Evolutionary conservation across 2,888 invertebrate species (phyloP), one percentile per base, ranked within the genome.

Genomic region (Microplitis manilae): DNA sequence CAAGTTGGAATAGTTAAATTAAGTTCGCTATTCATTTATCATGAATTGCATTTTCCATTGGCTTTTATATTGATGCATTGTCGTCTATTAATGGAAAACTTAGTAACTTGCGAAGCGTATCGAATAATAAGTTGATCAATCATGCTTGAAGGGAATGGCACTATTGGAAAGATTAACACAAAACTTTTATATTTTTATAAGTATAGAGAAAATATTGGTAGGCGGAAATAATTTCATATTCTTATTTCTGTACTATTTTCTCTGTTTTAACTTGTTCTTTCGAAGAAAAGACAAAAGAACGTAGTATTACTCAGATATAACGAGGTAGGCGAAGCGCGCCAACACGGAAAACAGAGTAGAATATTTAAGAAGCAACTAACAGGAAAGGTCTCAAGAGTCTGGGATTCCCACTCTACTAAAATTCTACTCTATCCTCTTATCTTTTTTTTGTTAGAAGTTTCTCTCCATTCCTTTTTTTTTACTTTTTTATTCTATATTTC

Each of bases 291-390:
- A 64, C 68, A 40, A 68, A 73, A 60, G 8, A 41, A 20, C 38
- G 9, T 64, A 70, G 50, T 76, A 75, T 80, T 81, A 77, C 76
- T 69, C 79, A 77, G 79, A 74, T n/a, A 81, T 75, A 80, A 78
- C 73, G 78, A 75, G 77, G 73, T 76, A 59, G 77, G 75, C 41
- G 77, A 76, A 77, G 78, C 77, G 80, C 79, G 80, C 79, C 75
- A 80, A 77, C 59, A 81, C 74, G 80, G 78, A 80, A 80, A 78
- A 81, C 73, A 81, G 79, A 79, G 81, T 79, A 76, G 81, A 79
- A 80, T 81, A 80, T 80, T 79, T 80, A 79, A 79, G 76, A 78
- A 81, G 80, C 73, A 73, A 77, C 17, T 64, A 64, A 61, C 61
- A 76, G 65, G 20, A 59, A 78, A 78, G 72, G 69, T 79, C 80